A percentile compares a stretch with the other conserved stretches of the same genome.
Conservation (phyloP, 2,797 vertebrate genomes). For the Anableps anableps region DNA sequence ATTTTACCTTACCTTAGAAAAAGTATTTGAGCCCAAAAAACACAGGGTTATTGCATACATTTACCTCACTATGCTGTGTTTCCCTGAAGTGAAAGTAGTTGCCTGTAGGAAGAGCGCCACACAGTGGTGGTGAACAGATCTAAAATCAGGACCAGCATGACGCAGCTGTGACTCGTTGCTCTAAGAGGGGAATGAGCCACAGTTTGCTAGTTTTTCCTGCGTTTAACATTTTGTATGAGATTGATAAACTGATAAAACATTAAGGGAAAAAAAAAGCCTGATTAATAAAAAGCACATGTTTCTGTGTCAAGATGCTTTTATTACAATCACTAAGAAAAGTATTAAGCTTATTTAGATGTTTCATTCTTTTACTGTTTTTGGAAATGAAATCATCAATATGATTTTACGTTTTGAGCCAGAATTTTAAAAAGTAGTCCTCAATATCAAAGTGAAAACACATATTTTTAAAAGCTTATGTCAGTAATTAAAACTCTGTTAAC, state of each 20-base stretch:
- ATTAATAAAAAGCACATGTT: background rate
- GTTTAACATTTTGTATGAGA: background rate
- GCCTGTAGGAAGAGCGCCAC: slow-evolving; percentile 31
- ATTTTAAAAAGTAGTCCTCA: background rate
- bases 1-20: background rate
- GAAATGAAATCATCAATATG: background rate
- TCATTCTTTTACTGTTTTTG: background rate
- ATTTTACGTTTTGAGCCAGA: background rate
- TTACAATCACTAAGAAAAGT: background rate
- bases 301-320: background rate
- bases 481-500: background rate
- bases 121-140: slow-evolving; percentile 30
- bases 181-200: too few relatives aligned
- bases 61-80: background rate
- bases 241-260: too few relatives aligned
- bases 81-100: background rate
- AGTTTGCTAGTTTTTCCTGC: background rate
- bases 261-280: background rate
- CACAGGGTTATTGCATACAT: background rate
- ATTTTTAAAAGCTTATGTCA: background rate
- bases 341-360: background rate
- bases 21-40: background rate
- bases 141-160: slow-evolving; percentile 23
- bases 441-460: background rate
- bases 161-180: slow-evolving; percentile 30